Evolutionary conservation across 2,888 invertebrate species (phyloP).

Genomic region (Erebia palarica): DNA sequence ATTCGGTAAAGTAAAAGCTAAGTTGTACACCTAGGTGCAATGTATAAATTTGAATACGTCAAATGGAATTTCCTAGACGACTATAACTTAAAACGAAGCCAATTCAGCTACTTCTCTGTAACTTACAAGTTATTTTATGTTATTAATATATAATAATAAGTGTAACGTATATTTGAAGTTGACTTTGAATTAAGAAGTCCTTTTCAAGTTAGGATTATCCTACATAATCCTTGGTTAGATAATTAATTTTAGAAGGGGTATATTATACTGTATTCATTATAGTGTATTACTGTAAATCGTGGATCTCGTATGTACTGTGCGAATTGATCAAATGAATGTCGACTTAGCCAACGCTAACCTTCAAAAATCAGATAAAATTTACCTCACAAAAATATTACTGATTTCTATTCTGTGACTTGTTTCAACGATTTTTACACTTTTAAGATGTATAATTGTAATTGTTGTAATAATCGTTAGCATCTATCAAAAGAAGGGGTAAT

Average conservation of each 20-base stretch:
- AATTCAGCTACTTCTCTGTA: conserved; percentile 26
- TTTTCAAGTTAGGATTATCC: too few relatives aligned
- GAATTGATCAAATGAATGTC: background rate
- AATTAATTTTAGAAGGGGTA: too few relatives aligned
- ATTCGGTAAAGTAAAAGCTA: conserved; percentile 25
- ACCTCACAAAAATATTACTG: background rate
- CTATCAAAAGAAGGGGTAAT: conserved; percentile 29
- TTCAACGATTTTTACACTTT: background rate
- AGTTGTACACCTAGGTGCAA: conserved; percentile 26
- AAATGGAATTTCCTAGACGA: conserved; percentile 32
- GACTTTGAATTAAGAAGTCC: background rate
- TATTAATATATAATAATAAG: background rate
- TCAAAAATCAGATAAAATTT: too few relatives aligned
- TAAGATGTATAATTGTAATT: conserved; percentile 2
- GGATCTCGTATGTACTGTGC: too few relatives aligned
- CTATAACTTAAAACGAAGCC: conserved; percentile 34
- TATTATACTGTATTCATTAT: too few relatives aligned
- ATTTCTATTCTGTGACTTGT: background rate
- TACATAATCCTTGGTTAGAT: too few relatives aligned
- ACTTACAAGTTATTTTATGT: conserved; percentile 16
- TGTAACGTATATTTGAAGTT: background rate
- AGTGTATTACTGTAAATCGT: too few relatives aligned
- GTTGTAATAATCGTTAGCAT: conserved; percentile 19
- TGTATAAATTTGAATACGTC: conserved; percentile 30
- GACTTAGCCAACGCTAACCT: background rate